Evolutionary conservation across 2,888 invertebrate species (phyloP).

Genomic region (Netelia virgata): DNA sequence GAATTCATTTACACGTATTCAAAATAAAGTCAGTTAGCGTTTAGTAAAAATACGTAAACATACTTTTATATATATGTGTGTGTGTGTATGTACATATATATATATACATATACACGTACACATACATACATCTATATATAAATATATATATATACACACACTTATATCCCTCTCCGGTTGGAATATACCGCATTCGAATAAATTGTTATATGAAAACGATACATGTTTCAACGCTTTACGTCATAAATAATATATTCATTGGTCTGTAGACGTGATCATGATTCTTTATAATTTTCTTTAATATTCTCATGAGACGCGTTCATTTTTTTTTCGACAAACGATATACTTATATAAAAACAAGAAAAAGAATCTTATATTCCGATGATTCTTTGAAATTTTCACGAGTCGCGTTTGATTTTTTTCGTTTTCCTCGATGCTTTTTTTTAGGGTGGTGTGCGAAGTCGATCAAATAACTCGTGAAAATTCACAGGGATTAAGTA

Average conservation of each 20-base stretch:
- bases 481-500: constrained; percentile 74
- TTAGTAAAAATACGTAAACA: constrained; percentile 81
- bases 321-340: constrained; percentile 37
- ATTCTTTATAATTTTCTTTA: constrained; percentile 69
- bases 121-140: constrained; percentile 76
- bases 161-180: constrained; percentile 42
- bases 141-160: constrained; percentile 72
- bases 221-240: not conserved
- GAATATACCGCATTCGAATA: constrained; percentile 74
- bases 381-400: constrained; percentile 30
- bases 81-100: constrained; percentile 57
- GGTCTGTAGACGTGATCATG: constrained; percentile 81
- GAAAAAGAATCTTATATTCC: constrained; percentile 18
- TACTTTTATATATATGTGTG: constrained; percentile 69
- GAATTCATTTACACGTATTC: constrained; percentile 78
- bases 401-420: constrained; percentile 3
- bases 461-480: constrained; percentile 25
- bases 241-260: constrained; percentile 80
- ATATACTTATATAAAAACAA: constrained; percentile 18
- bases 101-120: constrained; percentile 49
- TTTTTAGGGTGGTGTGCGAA: not conserved
- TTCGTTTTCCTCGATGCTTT: not conserved
- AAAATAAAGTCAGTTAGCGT: constrained; percentile 79
- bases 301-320: constrained; percentile 29
- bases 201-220: constrained; percentile 61